Base-by-base conservation (phyloP, 2,888 invertebrate species). In the Chrysolina oricalcia region DNA sequence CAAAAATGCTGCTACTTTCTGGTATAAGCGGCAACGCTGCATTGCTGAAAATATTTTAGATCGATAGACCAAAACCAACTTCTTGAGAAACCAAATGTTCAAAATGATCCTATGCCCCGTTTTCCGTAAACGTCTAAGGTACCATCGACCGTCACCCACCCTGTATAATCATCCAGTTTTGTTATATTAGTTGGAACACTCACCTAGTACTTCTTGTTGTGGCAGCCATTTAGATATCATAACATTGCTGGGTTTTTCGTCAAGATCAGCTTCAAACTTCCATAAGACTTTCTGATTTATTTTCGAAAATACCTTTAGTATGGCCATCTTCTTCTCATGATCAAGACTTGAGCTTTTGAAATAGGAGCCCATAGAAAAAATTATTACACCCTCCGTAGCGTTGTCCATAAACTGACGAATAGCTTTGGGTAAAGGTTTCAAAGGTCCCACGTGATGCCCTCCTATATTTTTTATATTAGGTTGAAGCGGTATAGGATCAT, bases 291-390 rank as follows among this genome's bases (percentile, higher is more conserved):
- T 35, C 8, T 35, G 35, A 35, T 35, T 35, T 35, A 35, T 35
- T 35, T 35, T 89, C 0, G 90, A 88, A 70, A 94, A 91, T 1
- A 90, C 91, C 73, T 91, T 91, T 10, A 92, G 85, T 41, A 94
- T 90, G 0, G 89, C 90, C 21, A 89, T 85, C 27, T 89, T 87
- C 78, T 90, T 91, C 0, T 91, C 89, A 0, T 84, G 80, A 0
- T 91, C 90, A 72, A 94, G 85, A 77, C 92, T 89, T 9, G 90
- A 87, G 75, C 91, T 91, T 73, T 90, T 89, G 0, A 92, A 88
- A 79, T 91, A 91, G 0, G 93, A 91, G 1, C 93, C 93, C 83
- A 93, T 90, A 80, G 91, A 92, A 78, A 92, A 90, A 73, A 91
- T 91, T 1, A 92, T 87, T 0, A 90, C 91, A 0, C 92, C 92